These are phyloP conservation scores for Periphyllus acericola DNA, from an alignment of 2,888 invertebrate species.

Conservation along the genomic window DNA sequence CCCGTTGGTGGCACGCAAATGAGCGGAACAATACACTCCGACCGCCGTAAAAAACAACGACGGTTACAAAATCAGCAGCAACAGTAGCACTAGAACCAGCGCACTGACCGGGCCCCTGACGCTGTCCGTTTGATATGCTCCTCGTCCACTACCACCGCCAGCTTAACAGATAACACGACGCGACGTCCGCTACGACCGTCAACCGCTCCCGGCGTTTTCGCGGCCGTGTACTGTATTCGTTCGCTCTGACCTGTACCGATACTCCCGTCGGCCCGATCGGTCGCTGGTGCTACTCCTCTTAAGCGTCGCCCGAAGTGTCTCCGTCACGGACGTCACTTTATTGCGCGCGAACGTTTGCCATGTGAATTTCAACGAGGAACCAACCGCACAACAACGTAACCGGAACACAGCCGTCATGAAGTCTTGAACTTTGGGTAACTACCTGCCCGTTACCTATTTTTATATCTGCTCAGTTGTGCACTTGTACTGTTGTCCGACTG, in stretches of 20 bases:
- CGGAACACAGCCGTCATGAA: neutral
- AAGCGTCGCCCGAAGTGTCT: neutral
- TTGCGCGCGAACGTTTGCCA: neutral
- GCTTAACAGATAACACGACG: neutral
- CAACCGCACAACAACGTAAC: neutral
- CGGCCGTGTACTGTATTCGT: neutral
- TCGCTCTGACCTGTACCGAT: neutral
- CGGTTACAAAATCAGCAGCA: neutral
- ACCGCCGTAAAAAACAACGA: neutral
- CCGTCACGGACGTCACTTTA: neutral
- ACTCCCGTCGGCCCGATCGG: neutral
- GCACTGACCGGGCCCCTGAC: neutral
- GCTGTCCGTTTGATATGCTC: neutral
- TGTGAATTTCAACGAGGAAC: neutral
- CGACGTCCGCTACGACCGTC: neutral
- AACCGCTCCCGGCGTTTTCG: neutral
- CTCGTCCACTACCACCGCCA: neutral
- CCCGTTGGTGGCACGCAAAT: conserved; percentile 8
- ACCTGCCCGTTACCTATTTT: neutral
- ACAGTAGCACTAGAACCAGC: neutral
- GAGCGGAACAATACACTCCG: neutral
- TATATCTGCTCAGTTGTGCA: too few relatives aligned
- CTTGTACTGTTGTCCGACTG: too few relatives aligned
- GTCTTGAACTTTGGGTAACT: conserved; percentile 15
- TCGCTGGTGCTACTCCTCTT: neutral